Base-by-base conservation (phyloP, 2,888 invertebrate species). In the Phengaris arion region DNA sequence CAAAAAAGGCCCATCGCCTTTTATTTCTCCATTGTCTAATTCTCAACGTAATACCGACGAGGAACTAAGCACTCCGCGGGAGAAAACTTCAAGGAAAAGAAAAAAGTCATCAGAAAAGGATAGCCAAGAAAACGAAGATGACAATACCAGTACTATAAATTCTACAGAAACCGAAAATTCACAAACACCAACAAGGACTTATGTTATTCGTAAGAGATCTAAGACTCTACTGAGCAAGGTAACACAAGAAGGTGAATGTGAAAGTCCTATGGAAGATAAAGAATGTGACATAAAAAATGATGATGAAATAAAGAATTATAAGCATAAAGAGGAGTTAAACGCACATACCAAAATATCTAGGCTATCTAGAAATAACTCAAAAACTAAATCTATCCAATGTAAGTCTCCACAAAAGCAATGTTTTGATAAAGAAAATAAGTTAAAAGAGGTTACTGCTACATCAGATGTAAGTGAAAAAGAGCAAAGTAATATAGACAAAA, bases 1-100 rank as follows among this genome's bases (percentile, higher is more conserved):
- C 78, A 90, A 88, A 81, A 84, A 82, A 77, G 87, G 89, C 0
- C 79, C 85, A 54, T 91, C 91, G 8, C 92, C 92, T 1, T 92
- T 93, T 79, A 82, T 90, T 74, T 92, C 93, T n/a, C 93, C 93
- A 51, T 74, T 91, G 74, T 75, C 80, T 10, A 73, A 64, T 59
- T 64, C 74, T 13, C 64, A 22, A 52, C 48, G 3, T 51, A 64
- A 64, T 48, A 35, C 15, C n/a, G 45, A 22, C 7, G 51, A 59
- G n/a, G 52, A 54, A 9, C 70, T 10, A 6, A 72, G 52, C 52
- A 48, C 59, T 7, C 59, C 79, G 75, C 77, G 81, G 74, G 83
- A 83, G 2, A 84, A 82, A 74, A 79, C 76, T 74, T 81, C 81
- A 45, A 86, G 83, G 68, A 90, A 91, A 78, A 83, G 90, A 68